Evolutionary conservation across 2,797 vertebrate genomes (phyloP).

Genomic region (Myioborus miniatus): DNA sequence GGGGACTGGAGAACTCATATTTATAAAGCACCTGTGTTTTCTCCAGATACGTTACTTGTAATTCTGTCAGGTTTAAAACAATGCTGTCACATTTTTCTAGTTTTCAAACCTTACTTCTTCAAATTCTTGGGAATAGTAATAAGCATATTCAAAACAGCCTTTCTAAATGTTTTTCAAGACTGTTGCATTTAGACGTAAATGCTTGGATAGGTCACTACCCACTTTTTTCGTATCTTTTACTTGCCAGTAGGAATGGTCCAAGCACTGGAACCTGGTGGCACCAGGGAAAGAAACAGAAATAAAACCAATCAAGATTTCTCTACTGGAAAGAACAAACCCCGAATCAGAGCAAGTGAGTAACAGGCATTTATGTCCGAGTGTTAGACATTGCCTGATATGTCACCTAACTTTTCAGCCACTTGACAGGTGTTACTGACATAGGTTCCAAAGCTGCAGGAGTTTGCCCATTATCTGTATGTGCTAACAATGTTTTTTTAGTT

Average conservation of each 20-base stretch:
- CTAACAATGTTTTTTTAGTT: background rate
- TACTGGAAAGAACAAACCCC: background rate
- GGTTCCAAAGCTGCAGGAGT: background rate
- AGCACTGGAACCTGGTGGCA: background rate
- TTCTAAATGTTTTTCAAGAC: background rate
- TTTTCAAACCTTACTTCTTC: background rate
- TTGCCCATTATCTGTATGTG: background rate
- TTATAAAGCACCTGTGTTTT: background rate
- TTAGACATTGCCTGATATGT: background rate
- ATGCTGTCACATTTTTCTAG: background rate
- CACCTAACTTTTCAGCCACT: background rate
- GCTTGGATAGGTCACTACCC: background rate
- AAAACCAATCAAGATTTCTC: background rate
- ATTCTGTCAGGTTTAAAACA: background rate
- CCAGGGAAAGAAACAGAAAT: background rate
- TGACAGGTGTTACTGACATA: background rate
- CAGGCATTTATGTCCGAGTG: background rate
- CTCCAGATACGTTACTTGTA: background rate
- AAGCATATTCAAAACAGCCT: background rate
- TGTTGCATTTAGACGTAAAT: background rate
- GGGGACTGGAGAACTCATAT: background rate
- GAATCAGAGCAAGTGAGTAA: background rate
- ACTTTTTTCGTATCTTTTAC: background rate
- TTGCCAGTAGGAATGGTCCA: fast-evolving
- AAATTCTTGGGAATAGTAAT: background rate